Conservation (phyloP, 2,113 vertebrate genomes). For the Taxidea taxus region DNA sequence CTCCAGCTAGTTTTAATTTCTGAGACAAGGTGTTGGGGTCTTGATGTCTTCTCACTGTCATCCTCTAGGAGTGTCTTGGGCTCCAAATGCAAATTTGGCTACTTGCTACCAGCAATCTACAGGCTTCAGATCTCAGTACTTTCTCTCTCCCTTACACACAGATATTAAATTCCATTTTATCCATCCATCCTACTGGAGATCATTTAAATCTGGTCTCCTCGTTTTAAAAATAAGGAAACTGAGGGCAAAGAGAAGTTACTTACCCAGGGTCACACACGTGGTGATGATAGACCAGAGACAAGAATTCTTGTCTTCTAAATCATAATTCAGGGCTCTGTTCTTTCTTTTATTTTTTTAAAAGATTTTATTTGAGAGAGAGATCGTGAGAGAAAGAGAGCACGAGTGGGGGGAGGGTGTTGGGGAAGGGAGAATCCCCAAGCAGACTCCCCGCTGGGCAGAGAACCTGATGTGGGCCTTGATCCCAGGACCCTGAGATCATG, state of each 20-base stretch:
- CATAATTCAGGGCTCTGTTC: neutral
- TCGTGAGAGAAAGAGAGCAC: too few relatives aligned
- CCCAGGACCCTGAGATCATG: too few relatives aligned
- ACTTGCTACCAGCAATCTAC: neutral
- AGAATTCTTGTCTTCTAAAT: constrained; percentile 3
- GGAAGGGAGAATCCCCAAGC: too few relatives aligned
- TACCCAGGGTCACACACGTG: neutral
- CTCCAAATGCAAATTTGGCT: neutral
- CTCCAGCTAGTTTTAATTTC: neutral
- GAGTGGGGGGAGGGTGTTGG: too few relatives aligned
- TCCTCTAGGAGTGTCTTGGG: neutral
- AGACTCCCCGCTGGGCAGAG: too few relatives aligned
- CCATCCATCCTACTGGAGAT: neutral
- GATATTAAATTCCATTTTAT: neutral
- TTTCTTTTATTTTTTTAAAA: neutral
- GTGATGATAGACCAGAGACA: neutral
- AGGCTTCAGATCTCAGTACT: neutral
- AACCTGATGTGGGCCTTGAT: too few relatives aligned
- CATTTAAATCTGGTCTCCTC: neutral
- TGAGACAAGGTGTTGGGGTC: neutral
- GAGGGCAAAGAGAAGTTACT: neutral
- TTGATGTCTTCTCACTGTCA: neutral
- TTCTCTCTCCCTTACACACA: neutral
- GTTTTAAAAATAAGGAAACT: constrained; percentile 33
- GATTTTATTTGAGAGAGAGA: too few relatives aligned